Evolutionary conservation across 2,113 vertebrate genomes (phyloP).

Genomic region (Poeciliopsis prolifica): DNA sequence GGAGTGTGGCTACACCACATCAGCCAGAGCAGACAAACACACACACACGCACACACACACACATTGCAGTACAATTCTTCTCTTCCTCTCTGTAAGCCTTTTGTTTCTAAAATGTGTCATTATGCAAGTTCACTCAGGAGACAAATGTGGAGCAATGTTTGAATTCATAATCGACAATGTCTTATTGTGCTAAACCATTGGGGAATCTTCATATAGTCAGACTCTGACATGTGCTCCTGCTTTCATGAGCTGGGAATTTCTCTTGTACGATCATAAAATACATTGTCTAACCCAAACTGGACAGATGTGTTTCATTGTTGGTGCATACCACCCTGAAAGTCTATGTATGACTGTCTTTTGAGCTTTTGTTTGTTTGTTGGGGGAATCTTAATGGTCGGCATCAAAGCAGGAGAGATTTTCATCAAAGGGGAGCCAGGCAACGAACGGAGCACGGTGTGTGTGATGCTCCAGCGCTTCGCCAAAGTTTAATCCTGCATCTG

Average conservation of each 20-base stretch:
- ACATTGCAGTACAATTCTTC: slow-evolving; percentile 29
- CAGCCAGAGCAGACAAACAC: slow-evolving; percentile 26
- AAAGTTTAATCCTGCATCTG: slow-evolving; percentile 77
- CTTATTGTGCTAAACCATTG: slow-evolving; percentile 58
- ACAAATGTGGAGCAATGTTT: slow-evolving; percentile 57
- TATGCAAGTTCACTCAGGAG: slow-evolving; percentile 59
- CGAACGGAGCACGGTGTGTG: slow-evolving; percentile 48
- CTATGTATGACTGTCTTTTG: slow-evolving; percentile 45
- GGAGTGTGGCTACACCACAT: slow-evolving; percentile 60
- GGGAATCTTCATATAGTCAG: slow-evolving; percentile 55
- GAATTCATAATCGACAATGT: slow-evolving; percentile 66
- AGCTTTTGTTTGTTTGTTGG: slow-evolving; percentile 70
- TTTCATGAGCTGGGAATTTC: slow-evolving; percentile 50
- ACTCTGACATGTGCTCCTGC: slow-evolving; percentile 50
- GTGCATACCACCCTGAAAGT: slow-evolving; percentile 36
- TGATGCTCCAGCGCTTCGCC: slow-evolving; percentile 65
- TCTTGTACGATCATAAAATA: slow-evolving; percentile 53
- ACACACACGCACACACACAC: slow-evolving; percentile 9
- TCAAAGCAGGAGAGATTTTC: slow-evolving; percentile 51
- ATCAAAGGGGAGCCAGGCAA: slow-evolving; percentile 52
- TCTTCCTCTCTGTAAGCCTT: slow-evolving; percentile 52
- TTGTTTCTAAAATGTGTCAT: slow-evolving; percentile 64
- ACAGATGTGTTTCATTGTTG: slow-evolving; percentile 63
- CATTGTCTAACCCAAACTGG: slow-evolving; percentile 39
- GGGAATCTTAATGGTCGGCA: slow-evolving; percentile 53